Evolutionary conservation across 2,888 invertebrate species (phyloP).

Genomic region (Cephus nigrinus): DNA sequence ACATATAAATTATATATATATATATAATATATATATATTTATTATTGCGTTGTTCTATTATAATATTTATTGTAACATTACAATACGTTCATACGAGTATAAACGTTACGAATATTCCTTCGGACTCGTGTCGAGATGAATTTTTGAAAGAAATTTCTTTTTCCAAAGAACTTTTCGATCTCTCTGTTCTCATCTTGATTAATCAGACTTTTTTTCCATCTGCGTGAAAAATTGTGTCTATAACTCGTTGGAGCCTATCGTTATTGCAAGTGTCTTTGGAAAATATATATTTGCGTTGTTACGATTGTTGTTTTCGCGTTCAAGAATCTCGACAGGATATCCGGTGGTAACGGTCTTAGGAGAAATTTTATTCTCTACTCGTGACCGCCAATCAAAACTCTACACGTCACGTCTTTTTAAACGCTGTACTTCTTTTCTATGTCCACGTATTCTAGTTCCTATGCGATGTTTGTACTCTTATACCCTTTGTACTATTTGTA

Average conservation of each 20-base stretch:
- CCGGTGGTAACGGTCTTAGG: neutral
- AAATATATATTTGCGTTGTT: neutral
- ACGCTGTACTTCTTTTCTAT: constrained; percentile 61
- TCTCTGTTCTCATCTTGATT: neutral
- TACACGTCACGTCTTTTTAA: constrained; percentile 36
- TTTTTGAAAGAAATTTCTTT: neutral
- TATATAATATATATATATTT: constrained; percentile 58
- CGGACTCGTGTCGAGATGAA: constrained; percentile 41
- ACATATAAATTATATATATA: constrained; percentile 41
- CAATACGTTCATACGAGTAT: constrained; percentile 52
- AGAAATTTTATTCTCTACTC: neutral
- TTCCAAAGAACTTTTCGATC: neutral
- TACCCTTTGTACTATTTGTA: constrained; percentile 66
- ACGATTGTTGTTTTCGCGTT: neutral
- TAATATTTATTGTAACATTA: constrained; percentile 64
- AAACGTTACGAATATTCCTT: constrained; percentile 45
- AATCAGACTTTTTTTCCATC: neutral
- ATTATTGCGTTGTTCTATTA: constrained; percentile 66
- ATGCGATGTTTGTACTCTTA: constrained; percentile 65
- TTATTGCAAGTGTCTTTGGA: neutral
- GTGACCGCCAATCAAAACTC: constrained; percentile 11
- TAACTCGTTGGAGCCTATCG: neutral
- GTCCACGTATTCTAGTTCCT: constrained; percentile 66
- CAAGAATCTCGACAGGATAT: neutral
- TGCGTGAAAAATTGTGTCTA: neutral